Base-by-base conservation (phyloP, 2,797 vertebrate genomes). In the Lagorchestes hirsutus region DNA sequence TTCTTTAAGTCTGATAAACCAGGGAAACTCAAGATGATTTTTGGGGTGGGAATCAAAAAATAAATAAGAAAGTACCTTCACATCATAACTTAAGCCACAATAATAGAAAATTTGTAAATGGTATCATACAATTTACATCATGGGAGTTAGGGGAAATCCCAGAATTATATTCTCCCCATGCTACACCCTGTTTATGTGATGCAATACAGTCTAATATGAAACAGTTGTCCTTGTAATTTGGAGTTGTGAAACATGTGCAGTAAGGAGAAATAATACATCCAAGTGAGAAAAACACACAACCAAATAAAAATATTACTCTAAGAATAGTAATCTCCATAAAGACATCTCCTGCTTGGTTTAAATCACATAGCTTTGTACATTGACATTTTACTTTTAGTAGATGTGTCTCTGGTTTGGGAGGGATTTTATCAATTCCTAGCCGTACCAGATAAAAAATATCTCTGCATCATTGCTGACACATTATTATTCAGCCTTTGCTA, bases 191-290 rank as follows among this genome's bases (percentile, higher is more conserved):
- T 46, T 46, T 82, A 82, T 82, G 74, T 82, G 40, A 82, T 4
- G 22, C 22, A 82, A 46, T 82, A 46, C 46, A 46, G 18, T 82
- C 40, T 46, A 82, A 74, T 74, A 40, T 22, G 40, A 82, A 82
- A 82, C 74, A 82, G 40, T 46, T 27, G 40, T 82, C 74, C 50
- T 57, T 50, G 52, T 34, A 56, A 50, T 82, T 94, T 67, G 9
- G 90, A 55, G 87, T 93, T 96, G 52, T 94, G 91, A 91, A 87
- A 8, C 57, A 62, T 82, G 18, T 59, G 3, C 31, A 91, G 0
- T 24, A 22, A 57, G 31, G n/a, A 82, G 22, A 2, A 90, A 31
- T 1, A 52, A 90, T 46, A 4, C 5, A 3, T 59, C 10, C n/a
- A 54, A 93, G 16, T 14, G 57, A 93, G 46, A 90, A 74, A 82